Evolutionary conservation across 2,113 vertebrate genomes (phyloP), one percentile per base, ranked within the genome.

Genomic region (Cyanoderma ruficeps): DNA sequence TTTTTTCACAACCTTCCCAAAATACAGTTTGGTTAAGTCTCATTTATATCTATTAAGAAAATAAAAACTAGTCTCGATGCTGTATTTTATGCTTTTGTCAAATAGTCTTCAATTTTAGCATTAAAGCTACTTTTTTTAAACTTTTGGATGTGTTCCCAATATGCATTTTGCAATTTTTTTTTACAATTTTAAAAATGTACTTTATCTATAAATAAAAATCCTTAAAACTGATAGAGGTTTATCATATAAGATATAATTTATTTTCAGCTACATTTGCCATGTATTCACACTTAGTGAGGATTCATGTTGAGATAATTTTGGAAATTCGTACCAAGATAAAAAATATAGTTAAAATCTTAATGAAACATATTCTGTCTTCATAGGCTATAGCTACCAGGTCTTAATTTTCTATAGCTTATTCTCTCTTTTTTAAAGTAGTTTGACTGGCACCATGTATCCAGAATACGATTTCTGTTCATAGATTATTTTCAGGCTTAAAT

Each of bases 11-110:
- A 80, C 79, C 72, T 82, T 93, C 91, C 84, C 7, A 10, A 96
- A 96, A 93, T 94, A 95, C 15, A 46, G 59, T 95, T 96, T 93
- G 49, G 47, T 94, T 72, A 82, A 81, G 72, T 69, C 84, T 92
- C 96, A 92, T 96, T 96, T 96, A 93, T 95, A 90, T 53, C 77
- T 96, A 96, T 95, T 97, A 96, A 93, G 89, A 94, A 96, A 97
- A 96, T 93, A 96, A 94, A 96, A 97, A 89, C 76, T 86, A 93
- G 39, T 71, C 85, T 93, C 5, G 0, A 81, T 60, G 83, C 64
- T 90, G 78, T 71, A 64, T 94, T 95, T 96, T 93, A 75, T 85
- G 69, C 65, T 93, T 95, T 94, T 94, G 88, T 95, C 71, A 87
- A 96, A 90, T 94, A 84, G 69, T 76, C 88, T 93, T 95, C 90